Evolutionary conservation across 2,888 invertebrate genomes (phyloP).

Genomic region (Stomorhina lunata): DNA sequence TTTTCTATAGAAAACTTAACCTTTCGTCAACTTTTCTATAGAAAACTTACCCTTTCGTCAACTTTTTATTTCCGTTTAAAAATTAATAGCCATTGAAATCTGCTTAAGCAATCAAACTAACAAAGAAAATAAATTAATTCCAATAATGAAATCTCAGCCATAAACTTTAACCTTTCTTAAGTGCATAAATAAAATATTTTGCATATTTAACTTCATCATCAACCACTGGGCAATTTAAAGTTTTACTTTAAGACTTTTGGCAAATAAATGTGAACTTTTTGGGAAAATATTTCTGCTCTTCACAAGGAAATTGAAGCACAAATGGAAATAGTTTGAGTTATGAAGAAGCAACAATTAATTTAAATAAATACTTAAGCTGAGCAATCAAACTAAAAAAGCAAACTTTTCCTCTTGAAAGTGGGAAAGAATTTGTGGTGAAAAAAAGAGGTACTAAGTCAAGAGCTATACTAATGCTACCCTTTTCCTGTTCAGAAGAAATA

Average conservation of each 20-base stretch:
- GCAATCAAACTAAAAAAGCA: slow-evolving; percentile 18
- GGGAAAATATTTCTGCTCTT: neutral
- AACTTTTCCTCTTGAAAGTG: slow-evolving; percentile 4
- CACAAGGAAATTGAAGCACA: too few species aligned
- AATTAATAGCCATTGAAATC: too few species aligned
- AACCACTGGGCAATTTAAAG: slow-evolving; percentile 22
- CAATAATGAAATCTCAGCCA: too few species aligned
- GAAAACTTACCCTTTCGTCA: too few species aligned
- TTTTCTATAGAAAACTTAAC: too few species aligned
- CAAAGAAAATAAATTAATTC: too few species aligned
- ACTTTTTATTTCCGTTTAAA: too few species aligned
- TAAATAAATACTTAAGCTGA: slow-evolving; percentile 47
- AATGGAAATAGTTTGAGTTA: neutral
- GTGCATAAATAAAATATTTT: neutral
- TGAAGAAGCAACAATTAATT: slow-evolving; percentile 33
- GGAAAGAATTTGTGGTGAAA: neutral
- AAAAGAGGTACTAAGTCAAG: slow-evolving; percentile 5
- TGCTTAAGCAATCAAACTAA: too few species aligned
- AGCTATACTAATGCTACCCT: neutral
- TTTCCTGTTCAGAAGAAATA: neutral
- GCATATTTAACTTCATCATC: neutral
- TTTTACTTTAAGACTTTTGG: neutral
- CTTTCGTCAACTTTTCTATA: too few species aligned
- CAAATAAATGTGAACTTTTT: too few species aligned
- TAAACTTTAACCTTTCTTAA: neutral